phyloP scores from a whole-genome alignment of 2,797 vertebrate species.

The Tenualosa thibaudeaui region DNA sequence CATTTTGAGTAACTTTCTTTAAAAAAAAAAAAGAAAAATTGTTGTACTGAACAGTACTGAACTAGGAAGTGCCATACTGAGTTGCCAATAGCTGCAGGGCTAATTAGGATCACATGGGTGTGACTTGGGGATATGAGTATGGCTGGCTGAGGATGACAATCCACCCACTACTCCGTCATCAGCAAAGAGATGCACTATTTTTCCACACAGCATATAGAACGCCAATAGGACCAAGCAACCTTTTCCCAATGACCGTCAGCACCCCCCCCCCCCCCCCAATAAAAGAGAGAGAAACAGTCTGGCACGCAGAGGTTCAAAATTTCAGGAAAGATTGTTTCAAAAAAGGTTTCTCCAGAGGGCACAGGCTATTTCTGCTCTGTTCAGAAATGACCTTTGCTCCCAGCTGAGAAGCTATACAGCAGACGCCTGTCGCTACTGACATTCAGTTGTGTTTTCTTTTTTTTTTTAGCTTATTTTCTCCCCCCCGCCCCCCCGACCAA shows the following conservation, averaged over 20 bases:
- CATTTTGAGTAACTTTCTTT: background rate
- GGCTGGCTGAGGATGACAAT: background rate
- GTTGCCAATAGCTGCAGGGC: background rate
- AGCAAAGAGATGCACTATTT: background rate
- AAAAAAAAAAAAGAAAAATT: constrained; percentile 36
- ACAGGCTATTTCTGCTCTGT: constrained; percentile 4
- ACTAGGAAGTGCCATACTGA: background rate
- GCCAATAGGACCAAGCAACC: background rate
- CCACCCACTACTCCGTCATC: background rate
- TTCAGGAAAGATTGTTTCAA: constrained; percentile 1
- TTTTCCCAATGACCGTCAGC: background rate
- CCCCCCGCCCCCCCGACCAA: too few species aligned
- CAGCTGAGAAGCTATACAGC: background rate
- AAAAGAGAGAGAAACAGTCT: background rate
- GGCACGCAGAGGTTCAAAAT: background rate
- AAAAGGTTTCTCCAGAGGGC: constrained; percentile 14
- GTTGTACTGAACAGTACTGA: background rate
- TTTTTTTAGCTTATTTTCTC: background rate
- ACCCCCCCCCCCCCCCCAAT: too few species aligned
- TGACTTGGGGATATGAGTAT: background rate
- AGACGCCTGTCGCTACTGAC: background rate
- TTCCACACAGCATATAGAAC: background rate
- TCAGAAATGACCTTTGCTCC: background rate
- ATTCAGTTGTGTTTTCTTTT: background rate
- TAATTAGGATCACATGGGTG: background rate